Percentiles rank a stretch among this genome's conserved stretches.
Conservation (phyloP, 2,797 vertebrate species). For the Paramormyrops hopkinsi region DNA sequence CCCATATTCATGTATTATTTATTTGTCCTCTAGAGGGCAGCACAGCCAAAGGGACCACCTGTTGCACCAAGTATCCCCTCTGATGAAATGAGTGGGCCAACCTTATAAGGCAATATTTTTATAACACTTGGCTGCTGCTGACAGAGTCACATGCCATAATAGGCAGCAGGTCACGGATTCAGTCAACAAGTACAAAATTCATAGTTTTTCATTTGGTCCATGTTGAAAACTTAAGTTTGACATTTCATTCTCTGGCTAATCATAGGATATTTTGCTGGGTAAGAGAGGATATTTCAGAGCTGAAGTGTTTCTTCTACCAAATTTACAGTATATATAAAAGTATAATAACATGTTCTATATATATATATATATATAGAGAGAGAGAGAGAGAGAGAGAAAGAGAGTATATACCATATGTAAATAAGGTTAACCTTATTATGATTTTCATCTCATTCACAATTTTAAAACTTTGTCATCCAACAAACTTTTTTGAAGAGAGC, state of each 20-base stretch:
- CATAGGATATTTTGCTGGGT: background rate
- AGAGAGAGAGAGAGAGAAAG: too few relatives aligned
- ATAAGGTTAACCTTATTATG: background rate
- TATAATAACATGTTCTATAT: background rate
- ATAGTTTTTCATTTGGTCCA: background rate
- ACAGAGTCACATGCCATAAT: slow-evolving; percentile 11
- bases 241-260: background rate
- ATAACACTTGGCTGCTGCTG: background rate
- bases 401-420: background rate
- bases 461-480: background rate
- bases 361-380: background rate
- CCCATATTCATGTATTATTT: background rate
- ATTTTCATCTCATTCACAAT: background rate
- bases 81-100: background rate
- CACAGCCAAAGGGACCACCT: background rate
- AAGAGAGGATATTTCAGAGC: background rate
- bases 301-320: background rate
- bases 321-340: background rate
- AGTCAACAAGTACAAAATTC: background rate
- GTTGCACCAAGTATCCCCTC: background rate
- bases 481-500: background rate
- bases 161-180: background rate
- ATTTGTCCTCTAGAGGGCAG: slow-evolving; percentile 10
- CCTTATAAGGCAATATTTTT: slow-evolving; percentile 19
- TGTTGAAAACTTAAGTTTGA: background rate